These are phyloP conservation scores for Choristoneura rosaceana DNA, from an alignment of 2,888 invertebrate species.

Conservation along the genomic window DNA sequence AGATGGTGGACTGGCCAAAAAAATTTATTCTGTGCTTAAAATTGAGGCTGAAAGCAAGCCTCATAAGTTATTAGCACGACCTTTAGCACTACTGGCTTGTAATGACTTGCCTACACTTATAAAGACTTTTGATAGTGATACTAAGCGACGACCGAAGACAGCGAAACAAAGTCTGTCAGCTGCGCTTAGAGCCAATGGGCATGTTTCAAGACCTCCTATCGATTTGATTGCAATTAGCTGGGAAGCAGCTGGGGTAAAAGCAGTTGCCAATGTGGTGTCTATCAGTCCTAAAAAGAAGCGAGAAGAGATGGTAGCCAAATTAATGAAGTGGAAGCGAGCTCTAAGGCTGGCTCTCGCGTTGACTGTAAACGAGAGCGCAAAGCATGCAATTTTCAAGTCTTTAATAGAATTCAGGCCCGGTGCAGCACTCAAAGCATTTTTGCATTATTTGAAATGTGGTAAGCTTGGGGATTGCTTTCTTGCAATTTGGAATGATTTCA, in stretches of 20 bases:
- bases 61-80: conserved; percentile 10
- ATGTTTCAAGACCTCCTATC: conserved; percentile 12
- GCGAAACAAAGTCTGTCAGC: conserved; percentile 22
- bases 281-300: background rate
- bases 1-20: conserved; percentile 19
- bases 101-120: background rate
- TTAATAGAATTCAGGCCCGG: conserved; percentile 9
- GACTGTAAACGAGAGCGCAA: conserved; percentile 13
- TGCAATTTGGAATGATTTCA: conserved; percentile 15
- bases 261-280: conserved; percentile 10
- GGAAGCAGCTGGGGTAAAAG: conserved; percentile 21
- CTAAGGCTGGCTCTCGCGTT: conserved; percentile 9
- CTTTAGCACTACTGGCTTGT: conserved; percentile 17
- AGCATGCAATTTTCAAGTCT: conserved; percentile 7
- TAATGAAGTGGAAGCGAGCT: conserved; percentile 12
- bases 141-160: conserved; percentile 8
- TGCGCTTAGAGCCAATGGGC: conserved; percentile 26
- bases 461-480: background rate
- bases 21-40: conserved; percentile 4
- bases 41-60: background rate
- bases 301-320: background rate
- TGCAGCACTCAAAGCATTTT: conserved; percentile 21
- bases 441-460: conserved; percentile 2
- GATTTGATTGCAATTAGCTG: conserved; percentile 14
- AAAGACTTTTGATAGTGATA: conserved; percentile 5